Base-by-base conservation (phyloP, 2,113 vertebrate species). In the Xiphorhynchus elegans region DNA sequence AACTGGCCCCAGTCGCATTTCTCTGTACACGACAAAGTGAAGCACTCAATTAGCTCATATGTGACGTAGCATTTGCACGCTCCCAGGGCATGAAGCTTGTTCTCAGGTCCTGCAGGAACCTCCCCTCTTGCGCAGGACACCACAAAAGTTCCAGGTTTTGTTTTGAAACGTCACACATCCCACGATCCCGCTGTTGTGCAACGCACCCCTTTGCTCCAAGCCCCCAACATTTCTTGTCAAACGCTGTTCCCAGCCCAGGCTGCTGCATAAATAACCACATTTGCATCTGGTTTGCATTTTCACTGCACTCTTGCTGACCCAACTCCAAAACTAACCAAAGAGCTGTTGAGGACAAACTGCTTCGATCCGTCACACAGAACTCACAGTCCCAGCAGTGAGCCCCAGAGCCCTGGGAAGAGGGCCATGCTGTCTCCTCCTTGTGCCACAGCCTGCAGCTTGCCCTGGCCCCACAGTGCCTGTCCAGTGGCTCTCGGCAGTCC, bases 271-370 rank as follows among this genome's bases (percentile, higher is more conserved):
- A 56, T 79, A 62, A 64, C 58, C 35, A 37, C 4, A 56, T 40
- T 46, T 89, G 78, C 89, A 93, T 89, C 84, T 87, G 93, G 78
- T 91, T 86, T 8, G 3, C 80, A 68, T 93, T 86, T 92, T 52
- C 64, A 33, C 80, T 1, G 63, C 31, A 10, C 88, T 46, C 9
- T 3, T 78, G 76, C 47, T 89, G 83, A 95, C 93, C 59, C 29
- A 66, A 63, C 92, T 86, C 59, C 72, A 70, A 66, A 92, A 66
- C 52, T n/a, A 74, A 87, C 59, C 68, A 6, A 70, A 66, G 72
- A 89, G 72, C 60, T 66, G 39, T 47, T 2, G 9, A 94, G 92
- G 89, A 93, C 89, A 84, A 88, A 62, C 24, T 24, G 47, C 64
- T 60, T 63, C 0, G 0, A 50, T 24, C n/a, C 5, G 5, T 18